Conservation (phyloP, 2,113 vertebrate species). For the Dascyllus trimaculatus region DNA sequence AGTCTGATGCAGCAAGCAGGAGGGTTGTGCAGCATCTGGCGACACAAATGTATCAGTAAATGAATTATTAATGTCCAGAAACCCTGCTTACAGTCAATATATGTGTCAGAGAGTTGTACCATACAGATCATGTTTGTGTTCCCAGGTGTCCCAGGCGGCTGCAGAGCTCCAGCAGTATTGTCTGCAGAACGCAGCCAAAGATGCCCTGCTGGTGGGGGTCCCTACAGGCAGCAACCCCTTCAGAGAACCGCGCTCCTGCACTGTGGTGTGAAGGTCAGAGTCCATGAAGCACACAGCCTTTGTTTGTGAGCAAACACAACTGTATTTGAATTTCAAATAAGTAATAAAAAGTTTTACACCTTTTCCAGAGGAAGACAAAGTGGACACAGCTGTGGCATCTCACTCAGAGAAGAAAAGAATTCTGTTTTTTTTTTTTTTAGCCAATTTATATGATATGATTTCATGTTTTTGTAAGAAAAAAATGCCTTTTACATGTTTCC, state of each 20-base stretch:
- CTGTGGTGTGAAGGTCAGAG: slow-evolving; percentile 82
- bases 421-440: background rate
- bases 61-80: background rate
- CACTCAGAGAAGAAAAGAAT: slow-evolving; percentile 18
- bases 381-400: slow-evolving; percentile 6
- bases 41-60: background rate
- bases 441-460: background rate
- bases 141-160: slow-evolving; percentile 95
- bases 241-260: slow-evolving; percentile 93
- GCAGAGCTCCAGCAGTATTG: slow-evolving; percentile 97
- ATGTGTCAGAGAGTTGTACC: background rate
- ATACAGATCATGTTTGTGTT: background rate
- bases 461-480: slow-evolving; percentile 15
- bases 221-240: slow-evolving; percentile 96
- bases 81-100: too few species aligned
- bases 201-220: slow-evolving; percentile 93
- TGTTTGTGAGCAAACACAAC: background rate
- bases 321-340: background rate
- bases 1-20: too few species aligned
- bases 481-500: background rate
- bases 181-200: slow-evolving; percentile 94
- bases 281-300: background rate
- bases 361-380: slow-evolving; percentile 42
- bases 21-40: background rate
- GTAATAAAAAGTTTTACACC: slow-evolving; percentile 4